Evolutionary conservation across 2,888 invertebrate genomes (phyloP).

Genomic region (Spatulosminthurus flaviceps): DNA sequence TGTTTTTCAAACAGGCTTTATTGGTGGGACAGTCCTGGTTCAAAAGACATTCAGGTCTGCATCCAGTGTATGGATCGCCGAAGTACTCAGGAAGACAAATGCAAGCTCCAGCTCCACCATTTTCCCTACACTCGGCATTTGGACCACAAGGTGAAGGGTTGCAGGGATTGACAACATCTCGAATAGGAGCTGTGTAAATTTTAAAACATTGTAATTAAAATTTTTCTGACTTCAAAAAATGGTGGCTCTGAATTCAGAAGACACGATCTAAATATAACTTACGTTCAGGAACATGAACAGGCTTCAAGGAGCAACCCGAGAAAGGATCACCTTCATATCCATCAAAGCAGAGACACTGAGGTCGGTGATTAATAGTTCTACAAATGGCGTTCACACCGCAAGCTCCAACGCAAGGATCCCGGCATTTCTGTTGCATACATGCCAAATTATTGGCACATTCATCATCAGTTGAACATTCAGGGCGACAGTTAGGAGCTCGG

Average conservation of each 20-base stretch:
- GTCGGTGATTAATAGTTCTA: constrained; percentile 64
- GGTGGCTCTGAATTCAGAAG: too few relatives aligned
- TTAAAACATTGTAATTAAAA: too few relatives aligned
- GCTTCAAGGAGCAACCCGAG: constrained; percentile 56
- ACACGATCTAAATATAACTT: not conserved
- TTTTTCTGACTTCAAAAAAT: too few relatives aligned
- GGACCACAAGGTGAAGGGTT: constrained; percentile 64
- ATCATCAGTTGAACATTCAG: constrained; percentile 56
- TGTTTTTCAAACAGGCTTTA: constrained; percentile 76
- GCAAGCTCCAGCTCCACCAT: constrained; percentile 73
- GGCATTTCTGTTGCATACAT: constrained; percentile 82
- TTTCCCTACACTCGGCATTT: constrained; percentile 77
- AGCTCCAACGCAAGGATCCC: constrained; percentile 64
- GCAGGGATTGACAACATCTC: constrained; percentile 40
- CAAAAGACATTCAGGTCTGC: constrained; percentile 85
- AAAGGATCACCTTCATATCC: constrained; percentile 63
- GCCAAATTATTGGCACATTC: constrained; percentile 75
- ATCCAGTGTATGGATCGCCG: constrained; percentile 80
- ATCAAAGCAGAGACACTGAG: constrained; percentile 60
- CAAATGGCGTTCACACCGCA: constrained; percentile 65
- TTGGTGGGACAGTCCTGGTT: constrained; percentile 86
- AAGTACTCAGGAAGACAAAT: constrained; percentile 78
- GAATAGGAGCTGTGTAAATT: constrained; percentile 1
- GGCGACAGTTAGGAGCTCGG: constrained; percentile 54
- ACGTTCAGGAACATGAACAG: constrained; percentile 47